Base-by-base conservation (phyloP, 2,888 invertebrate genomes). In the Polyommatus icarus region DNA sequence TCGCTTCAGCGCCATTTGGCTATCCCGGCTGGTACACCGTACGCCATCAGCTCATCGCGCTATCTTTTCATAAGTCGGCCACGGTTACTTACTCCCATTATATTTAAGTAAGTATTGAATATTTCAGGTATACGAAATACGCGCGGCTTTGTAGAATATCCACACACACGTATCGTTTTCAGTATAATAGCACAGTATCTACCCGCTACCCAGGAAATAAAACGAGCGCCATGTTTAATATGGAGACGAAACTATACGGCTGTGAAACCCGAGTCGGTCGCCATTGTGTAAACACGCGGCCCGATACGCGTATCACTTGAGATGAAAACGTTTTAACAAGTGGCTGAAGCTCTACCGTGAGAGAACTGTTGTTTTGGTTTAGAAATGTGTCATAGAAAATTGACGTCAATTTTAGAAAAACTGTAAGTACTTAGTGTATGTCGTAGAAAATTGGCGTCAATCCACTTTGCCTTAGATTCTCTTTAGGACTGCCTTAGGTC, bases 271-370 rank as follows among this genome's bases (percentile, higher is more conserved):
- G 18, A 75, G 5, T 18, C 50, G 46, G 46, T 20, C 50, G 75
- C 24, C 50, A 12, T 50, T 15, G 50, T 54, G 6, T 12, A 40
- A 12, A 40, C 50, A 72, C 12, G 20, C 50, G 75, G 20, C 7
- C 50, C 24, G 75, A 67, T 75, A 75, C 50, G 50, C 75, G 75
- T 50, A 72, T 72, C 72, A 46, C 73, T 67, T 6, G 15, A 67
- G 67, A 67, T 67, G 29, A 32, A 67, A 67, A 67, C 20, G 29
- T 67, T 67, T 29, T 29, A 29, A 67, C 29, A 29, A 29, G 67
- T 29, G 29, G 61, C 61, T 61, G 24, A 29, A 1, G 24, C 7
- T 46, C 54, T 54, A 54, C 54, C 18, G 54, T 54, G 54, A 18
- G 54, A 54, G 18, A 50, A 50, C 12, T n/a, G 18, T 54, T 54